Conservation (phyloP, 2,888 invertebrate genomes). For the Ichneumoninae sp. region DNA sequence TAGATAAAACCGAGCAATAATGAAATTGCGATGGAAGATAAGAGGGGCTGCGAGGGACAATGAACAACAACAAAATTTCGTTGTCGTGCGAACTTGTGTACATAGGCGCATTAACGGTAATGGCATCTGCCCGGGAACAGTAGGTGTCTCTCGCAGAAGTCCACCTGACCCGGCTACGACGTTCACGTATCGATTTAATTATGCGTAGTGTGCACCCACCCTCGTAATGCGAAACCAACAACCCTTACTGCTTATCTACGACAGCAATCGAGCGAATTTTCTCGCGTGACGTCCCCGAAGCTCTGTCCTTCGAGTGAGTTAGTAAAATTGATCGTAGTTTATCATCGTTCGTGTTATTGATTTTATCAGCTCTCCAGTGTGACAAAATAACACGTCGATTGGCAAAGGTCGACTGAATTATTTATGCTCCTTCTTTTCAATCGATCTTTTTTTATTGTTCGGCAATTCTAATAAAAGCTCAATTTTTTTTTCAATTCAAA, state of each 20-base stretch:
- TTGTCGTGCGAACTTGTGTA: neutral
- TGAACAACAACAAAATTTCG: neutral
- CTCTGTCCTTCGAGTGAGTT: neutral
- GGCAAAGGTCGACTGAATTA: neutral
- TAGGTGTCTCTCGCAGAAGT: neutral
- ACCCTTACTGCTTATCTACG: neutral
- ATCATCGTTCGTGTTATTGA: neutral
- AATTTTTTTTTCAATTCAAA: neutral
- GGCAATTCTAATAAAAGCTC: neutral
- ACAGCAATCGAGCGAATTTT: conserved; percentile 12
- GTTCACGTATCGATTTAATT: conserved; percentile 6
- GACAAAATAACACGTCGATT: neutral
- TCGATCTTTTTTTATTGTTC: neutral
- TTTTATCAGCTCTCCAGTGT: neutral
- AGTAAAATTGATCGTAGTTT: neutral
- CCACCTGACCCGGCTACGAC: neutral
- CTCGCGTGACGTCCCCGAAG: neutral
- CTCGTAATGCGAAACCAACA: conserved; percentile 2
- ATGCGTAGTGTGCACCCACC: conserved; percentile 5
- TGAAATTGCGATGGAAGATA: conserved; percentile 30
- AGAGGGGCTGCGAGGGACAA: neutral
- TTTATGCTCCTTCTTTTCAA: neutral
- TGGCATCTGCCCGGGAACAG: neutral
- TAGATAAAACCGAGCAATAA: conserved; percentile 23
- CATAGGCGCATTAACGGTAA: neutral